Percentiles rank a stretch among this genome's conserved stretches.
Conservation (phyloP, 2,797 vertebrate species). For the Coccyzus lansbergi region DNA sequence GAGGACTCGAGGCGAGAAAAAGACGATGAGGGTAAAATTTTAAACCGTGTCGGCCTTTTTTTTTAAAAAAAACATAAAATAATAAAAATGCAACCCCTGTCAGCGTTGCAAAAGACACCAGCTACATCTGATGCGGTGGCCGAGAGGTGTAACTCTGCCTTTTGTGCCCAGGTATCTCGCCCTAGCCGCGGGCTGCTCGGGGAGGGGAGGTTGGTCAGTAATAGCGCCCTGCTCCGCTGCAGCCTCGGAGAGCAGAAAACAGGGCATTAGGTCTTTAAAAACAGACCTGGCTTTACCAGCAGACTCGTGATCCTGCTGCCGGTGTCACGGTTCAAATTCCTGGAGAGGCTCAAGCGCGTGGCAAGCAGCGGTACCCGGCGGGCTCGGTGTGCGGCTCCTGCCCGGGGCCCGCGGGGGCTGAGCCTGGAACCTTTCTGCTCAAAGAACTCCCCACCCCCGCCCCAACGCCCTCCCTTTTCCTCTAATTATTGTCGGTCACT, state of each 20-base stretch:
- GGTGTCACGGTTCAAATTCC: background rate
- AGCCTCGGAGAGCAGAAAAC: background rate
- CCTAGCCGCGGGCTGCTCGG: background rate
- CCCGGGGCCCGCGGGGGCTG: too few relatives aligned
- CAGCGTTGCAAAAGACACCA: background rate
- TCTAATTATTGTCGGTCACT: conserved; percentile 57
- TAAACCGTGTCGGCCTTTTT: background rate
- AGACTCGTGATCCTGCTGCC: background rate
- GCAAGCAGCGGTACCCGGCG: background rate
- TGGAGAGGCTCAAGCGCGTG: background rate
- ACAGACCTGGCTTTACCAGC: background rate
- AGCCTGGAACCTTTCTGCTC: too few relatives aligned
- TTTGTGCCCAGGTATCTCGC: background rate
- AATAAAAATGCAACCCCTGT: fast-evolving
- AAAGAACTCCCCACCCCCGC: background rate
- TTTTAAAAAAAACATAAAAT: background rate
- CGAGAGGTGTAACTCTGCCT: background rate
- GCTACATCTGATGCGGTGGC: background rate
- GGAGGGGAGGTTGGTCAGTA: background rate
- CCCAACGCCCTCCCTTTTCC: background rate
- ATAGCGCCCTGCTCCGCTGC: background rate
- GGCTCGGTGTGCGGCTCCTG: too few relatives aligned
- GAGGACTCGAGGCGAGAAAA: background rate
- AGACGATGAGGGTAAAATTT: background rate
- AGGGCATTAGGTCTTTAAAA: too few relatives aligned